Conservation (phyloP, 2,888 invertebrate genomes). For the Apamea crenata region DNA sequence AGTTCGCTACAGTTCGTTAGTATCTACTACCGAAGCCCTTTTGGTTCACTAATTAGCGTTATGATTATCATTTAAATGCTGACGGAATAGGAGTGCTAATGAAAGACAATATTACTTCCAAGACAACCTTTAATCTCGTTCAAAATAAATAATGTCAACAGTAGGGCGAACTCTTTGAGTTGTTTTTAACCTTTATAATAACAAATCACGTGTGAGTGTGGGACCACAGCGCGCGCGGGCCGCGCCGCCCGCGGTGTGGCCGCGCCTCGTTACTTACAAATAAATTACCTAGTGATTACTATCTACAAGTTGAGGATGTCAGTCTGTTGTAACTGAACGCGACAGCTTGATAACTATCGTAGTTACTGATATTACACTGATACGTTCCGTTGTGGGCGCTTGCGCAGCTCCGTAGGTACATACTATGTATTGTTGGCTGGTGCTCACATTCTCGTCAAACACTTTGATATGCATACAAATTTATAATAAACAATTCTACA, state of each 20-base stretch:
- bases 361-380: slow-evolving; percentile 43
- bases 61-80: not conserved
- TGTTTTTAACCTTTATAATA: slow-evolving; percentile 84
- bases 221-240: slow-evolving; percentile 13
- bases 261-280: slow-evolving; percentile 72
- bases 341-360: slow-evolving; percentile 14
- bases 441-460: slow-evolving; percentile 45
- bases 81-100: slow-evolving; percentile 43
- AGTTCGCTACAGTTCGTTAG: not conserved
- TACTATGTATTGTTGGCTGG: not conserved
- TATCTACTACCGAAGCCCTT: not conserved
- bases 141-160: slow-evolving; percentile 89
- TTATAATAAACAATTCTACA: not conserved
- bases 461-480: slow-evolving; percentile 9
- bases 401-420: slow-evolving; percentile 6
- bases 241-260: not conserved
- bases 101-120: slow-evolving; percentile 79
- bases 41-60: too few species aligned
- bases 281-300: slow-evolving; percentile 78
- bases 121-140: slow-evolving; percentile 89
- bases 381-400: slow-evolving; percentile 33
- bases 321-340: slow-evolving; percentile 76
- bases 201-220: slow-evolving; percentile 81
- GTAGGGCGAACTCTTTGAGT: slow-evolving; percentile 89
- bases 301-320: slow-evolving; percentile 80